These are phyloP conservation scores for Chrysomallon squamiferum DNA, from an alignment of 1,140 invertebrate species.

Conservation along the genomic window DNA sequence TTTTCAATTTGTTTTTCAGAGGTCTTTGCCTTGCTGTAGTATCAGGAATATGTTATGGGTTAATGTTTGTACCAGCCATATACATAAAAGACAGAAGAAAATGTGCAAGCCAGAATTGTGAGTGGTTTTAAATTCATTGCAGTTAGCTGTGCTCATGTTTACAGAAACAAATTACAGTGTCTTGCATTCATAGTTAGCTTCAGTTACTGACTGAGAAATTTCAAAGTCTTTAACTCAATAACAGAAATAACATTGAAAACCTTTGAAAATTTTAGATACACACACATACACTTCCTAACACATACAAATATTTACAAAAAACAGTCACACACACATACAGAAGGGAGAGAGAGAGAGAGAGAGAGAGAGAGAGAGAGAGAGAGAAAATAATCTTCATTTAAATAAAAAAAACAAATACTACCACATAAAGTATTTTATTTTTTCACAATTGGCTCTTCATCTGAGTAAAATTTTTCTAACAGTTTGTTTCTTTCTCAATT, in stretches of 20 bases:
- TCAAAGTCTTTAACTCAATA: not conserved
- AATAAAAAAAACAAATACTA: too few relatives aligned
- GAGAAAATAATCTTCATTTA: too few relatives aligned
- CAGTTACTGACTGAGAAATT: too few relatives aligned
- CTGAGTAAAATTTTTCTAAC: too few relatives aligned
- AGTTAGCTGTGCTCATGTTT: not conserved
- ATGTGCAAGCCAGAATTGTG: slow-evolving; percentile 48
- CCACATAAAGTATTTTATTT: too few relatives aligned
- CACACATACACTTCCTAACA: not conserved
- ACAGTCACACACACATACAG: too few relatives aligned
- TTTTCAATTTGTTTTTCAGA: slow-evolving; percentile 43
- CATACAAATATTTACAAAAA: not conserved
- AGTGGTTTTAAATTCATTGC: not conserved
- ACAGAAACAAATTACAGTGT: not conserved
- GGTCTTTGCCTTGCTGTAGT: slow-evolving; percentile 53
- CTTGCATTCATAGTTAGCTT: too few relatives aligned
- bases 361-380: too few relatives aligned
- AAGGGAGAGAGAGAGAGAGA: too few relatives aligned
- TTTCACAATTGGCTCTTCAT: too few relatives aligned
- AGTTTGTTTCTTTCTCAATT: slow-evolving; percentile 29
- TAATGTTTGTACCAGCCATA: slow-evolving; percentile 62
- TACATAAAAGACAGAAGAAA: slow-evolving; percentile 59
- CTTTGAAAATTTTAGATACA: not conserved
- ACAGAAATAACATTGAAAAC: not conserved
- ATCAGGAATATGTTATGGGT: slow-evolving; percentile 63